Base-by-base conservation (phyloP, 2,888 invertebrate genomes). In the Lochmaea capreae region DNA sequence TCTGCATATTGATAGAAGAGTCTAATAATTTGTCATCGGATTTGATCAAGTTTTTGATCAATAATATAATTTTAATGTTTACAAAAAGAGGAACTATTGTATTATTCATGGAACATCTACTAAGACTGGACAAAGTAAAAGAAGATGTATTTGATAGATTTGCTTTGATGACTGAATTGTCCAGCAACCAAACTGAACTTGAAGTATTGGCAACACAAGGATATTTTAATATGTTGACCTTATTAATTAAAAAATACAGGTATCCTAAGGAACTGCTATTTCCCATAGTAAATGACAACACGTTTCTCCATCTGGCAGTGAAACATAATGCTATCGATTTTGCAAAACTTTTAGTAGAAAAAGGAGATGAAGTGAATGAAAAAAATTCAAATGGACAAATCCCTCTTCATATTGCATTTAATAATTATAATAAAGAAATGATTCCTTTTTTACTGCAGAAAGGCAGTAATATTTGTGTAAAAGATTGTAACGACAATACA, bases 341-440 rank as follows among this genome's bases (percentile, higher is more conserved):
- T n/a, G 33, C 39, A 8, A 61, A 61, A 26, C 14, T 61, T 39
- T 39, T 61, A 26, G 11, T 49, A 61, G 61, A 61, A 61, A 39
- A 39, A 33, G 16, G 61, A 22, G 14, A 61, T 14, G 16, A 22
- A 8, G 22, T 12, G 9, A 14, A 61, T 11, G 39, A 61, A 33
- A n/a, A 39, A 63, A 63, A 42, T 16, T 12, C 39, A 33, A 63
- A 39, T 16, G 63, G 16, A 22, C n/a, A 10, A 5, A 66, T 52
- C 5, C 66, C 66, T 10, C 66, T 65, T 8, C 65, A 65, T 46
- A 18, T 65, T 3, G 65, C 65, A 49, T 11, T 22, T 33, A 22
- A 54, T 11, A 26, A 52, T 39, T 26, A 22, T 52, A n/a, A 6
- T 54, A 16, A 26, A 14, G 66, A 66, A 52, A 39, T 66, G 8